phyloP scores from a whole-genome alignment of 2,113 vertebrate species.

The Eurystomus gularis region DNA sequence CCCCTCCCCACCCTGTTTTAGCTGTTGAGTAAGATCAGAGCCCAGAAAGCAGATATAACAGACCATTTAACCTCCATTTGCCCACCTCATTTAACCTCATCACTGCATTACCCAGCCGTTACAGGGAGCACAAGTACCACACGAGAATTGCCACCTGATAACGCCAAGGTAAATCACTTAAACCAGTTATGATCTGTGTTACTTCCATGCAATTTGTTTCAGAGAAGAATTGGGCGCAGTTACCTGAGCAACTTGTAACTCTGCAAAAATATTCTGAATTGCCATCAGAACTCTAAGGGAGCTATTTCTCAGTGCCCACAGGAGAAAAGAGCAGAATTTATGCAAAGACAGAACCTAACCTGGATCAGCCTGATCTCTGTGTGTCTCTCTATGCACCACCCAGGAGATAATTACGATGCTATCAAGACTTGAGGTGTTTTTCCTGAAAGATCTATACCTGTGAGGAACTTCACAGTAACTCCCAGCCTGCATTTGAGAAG shows the following conservation, averaged over 20 bases:
- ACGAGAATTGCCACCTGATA: background rate
- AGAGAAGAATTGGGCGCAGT: accelerated
- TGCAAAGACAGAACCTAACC: background rate
- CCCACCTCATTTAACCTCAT: background rate
- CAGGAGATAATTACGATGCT: no score
- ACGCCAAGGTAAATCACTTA: background rate
- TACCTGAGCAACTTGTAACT: background rate
- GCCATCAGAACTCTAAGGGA: background rate
- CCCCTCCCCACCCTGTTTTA: accelerated
- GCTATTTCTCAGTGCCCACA: background rate
- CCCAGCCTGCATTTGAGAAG: background rate
- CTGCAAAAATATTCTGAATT: background rate
- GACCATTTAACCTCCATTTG: background rate
- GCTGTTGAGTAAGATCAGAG: background rate
- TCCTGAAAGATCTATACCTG: background rate
- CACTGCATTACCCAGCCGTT: accelerated
- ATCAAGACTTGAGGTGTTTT: background rate
- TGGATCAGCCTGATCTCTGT: background rate
- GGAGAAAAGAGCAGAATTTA: background rate
- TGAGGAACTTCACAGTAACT: background rate
- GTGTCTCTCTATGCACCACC: background rate
- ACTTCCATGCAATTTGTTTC: background rate
- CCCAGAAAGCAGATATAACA: background rate
- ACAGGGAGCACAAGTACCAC: background rate
- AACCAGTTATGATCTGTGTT: background rate